Evolutionary conservation across 2,888 invertebrate genomes (phyloP).

Genomic region (Coelogynopora nodosa): DNA sequence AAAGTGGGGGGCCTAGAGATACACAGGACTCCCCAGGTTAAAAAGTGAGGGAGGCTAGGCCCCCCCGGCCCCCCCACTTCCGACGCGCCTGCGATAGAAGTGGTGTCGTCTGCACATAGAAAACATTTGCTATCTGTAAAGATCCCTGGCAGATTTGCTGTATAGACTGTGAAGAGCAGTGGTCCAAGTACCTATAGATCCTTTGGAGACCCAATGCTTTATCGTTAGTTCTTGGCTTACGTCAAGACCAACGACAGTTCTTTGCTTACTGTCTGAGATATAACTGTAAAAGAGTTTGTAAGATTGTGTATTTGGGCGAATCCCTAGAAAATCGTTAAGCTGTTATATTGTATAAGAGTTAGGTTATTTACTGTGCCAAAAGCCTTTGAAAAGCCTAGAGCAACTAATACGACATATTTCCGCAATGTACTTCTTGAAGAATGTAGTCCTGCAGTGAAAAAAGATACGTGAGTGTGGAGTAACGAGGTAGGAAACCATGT

Average conservation of each 20-base stretch:
- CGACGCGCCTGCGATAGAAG: no score
- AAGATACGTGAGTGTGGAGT: not conserved
- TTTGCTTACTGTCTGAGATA: not conserved
- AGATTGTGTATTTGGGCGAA: not conserved
- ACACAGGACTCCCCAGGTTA: no score
- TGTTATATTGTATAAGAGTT: not conserved
- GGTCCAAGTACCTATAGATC: not conserved
- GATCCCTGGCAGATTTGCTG: not conserved
- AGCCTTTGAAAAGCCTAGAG: not conserved
- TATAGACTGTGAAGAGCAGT: not conserved
- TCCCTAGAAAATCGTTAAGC: not conserved
- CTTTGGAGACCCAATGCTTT: not conserved
- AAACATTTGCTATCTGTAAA: not conserved
- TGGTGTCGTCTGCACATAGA: not conserved
- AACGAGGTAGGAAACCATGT: not conserved
- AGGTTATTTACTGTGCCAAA: not conserved
- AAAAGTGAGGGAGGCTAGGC: no score
- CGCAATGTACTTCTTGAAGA: not conserved
- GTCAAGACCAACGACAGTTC: not conserved
- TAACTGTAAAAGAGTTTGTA: not conserved
- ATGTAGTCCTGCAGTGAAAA: constrained; percentile 10
- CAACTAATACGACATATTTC: not conserved
- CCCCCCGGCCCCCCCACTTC: no score
- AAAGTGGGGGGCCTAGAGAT: no score
- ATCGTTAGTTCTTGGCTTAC: not conserved